Percentiles rank a stretch among this genome's conserved stretches.
These are phyloP conservation scores for Tryphoninae sp. DNA, from an alignment of 2,888 invertebrate species.

Conservation along the genomic window DNA sequence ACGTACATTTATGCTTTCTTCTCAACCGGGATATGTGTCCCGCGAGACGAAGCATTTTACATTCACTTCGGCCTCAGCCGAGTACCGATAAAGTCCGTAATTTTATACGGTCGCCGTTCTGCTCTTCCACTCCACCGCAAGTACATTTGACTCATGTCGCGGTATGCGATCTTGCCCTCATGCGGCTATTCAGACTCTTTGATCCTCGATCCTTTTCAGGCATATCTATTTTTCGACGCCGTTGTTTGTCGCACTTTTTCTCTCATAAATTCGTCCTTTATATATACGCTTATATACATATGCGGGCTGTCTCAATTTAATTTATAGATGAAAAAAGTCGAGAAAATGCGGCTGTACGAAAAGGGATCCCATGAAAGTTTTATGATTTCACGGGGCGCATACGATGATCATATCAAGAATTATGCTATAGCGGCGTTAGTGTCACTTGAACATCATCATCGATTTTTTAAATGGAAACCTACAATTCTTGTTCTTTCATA, in stretches of 20 bases:
- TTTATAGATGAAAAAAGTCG: too few species aligned
- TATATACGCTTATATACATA: slow-evolving; percentile 8
- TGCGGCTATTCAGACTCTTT: slow-evolving; percentile 7
- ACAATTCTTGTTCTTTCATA: too few species aligned
- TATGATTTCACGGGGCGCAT: too few species aligned
- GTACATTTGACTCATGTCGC: slow-evolving; percentile 52
- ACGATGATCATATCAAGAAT: too few species aligned
- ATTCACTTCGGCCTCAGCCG: slow-evolving; percentile 70
- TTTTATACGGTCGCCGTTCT: slow-evolving; percentile 65
- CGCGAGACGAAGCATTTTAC: slow-evolving; percentile 68
- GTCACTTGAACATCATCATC: too few species aligned
- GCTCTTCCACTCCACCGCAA: slow-evolving; percentile 51
- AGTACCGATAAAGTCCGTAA: slow-evolving; percentile 71
- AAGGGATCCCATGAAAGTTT: too few species aligned
- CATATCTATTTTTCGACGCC: slow-evolving; percentile 41
- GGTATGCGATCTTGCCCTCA: slow-evolving; percentile 31
- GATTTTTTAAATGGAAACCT: too few species aligned
- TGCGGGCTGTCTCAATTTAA: neutral
- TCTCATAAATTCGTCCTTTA: slow-evolving; percentile 33
- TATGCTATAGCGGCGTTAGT: too few species aligned
- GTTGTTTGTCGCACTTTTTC: slow-evolving; percentile 14
- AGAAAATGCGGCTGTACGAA: too few species aligned
- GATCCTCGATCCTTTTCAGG: slow-evolving; percentile 46
- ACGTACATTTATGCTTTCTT: slow-evolving; percentile 35
- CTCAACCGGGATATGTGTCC: slow-evolving; percentile 60